These are phyloP conservation scores for Drosophila kuntzei DNA, from an alignment of 2,888 invertebrate genomes.

Conservation along the genomic window DNA sequence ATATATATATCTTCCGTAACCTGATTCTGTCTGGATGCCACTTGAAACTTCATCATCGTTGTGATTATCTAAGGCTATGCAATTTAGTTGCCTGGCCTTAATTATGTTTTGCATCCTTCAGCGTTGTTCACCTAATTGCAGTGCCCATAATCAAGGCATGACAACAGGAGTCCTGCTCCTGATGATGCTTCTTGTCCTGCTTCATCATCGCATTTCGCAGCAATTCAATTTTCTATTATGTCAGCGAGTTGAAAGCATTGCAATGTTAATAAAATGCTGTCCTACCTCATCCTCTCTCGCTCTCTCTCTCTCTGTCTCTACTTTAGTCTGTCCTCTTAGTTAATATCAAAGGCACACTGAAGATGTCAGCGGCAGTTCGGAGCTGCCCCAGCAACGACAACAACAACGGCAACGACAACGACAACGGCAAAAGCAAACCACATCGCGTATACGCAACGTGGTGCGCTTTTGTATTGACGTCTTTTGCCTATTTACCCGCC, in stretches of 20 bases:
- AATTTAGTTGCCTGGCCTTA: constrained; percentile 60
- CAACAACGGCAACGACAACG: not conserved
- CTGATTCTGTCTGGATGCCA: constrained; percentile 22
- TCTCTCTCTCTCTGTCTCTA: not conserved
- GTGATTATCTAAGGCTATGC: constrained; percentile 48
- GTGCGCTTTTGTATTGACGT: constrained; percentile 69
- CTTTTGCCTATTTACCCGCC: constrained; percentile 57
- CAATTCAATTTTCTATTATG: constrained; percentile 81
- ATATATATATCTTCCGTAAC: not conserved
- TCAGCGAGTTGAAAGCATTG: constrained; percentile 73
- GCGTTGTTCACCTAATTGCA: constrained; percentile 75
- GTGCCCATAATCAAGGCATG: constrained; percentile 37
- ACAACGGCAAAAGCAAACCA: constrained; percentile 6
- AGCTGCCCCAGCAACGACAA: constrained; percentile 5
- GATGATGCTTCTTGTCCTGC: not conserved
- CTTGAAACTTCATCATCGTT: constrained; percentile 21
- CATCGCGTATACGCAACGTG: constrained; percentile 74
- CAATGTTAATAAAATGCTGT: constrained; percentile 75
- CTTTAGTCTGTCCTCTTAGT: constrained; percentile 13
- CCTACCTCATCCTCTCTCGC: not conserved
- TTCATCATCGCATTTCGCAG: constrained; percentile 36
- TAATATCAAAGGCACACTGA: constrained; percentile 58
- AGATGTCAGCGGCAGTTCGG: constrained; percentile 62
- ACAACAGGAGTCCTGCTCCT: constrained; percentile 5
- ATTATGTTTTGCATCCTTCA: constrained; percentile 72